Base-by-base conservation (phyloP, 1,140 invertebrate genomes). In the Ips nitidus region DNA sequence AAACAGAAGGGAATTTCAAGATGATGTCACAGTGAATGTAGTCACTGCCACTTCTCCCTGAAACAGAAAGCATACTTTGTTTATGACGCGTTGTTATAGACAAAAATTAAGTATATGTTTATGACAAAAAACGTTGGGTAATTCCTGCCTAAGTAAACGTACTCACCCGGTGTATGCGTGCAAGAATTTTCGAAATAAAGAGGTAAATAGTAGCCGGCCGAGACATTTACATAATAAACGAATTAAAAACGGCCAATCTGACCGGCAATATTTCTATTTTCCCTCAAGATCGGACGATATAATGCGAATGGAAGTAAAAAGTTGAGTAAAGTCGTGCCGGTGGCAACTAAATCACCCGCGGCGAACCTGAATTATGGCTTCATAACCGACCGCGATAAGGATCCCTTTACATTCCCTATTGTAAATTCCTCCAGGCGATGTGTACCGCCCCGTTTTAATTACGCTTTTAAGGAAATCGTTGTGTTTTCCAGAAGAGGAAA, bases 321-420 rank as follows among this genome's bases (percentile, higher is more conserved):
- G 36, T 66, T 36, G 55, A 45, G 40, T 43, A 66, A 66, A 66
- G 43, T 66, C 56, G 64, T 66, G 64, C 55, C 41, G 41, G 43
- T 39, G 41, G 55, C 64, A 47, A 66, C 64, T 66, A 66, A 66
- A 66, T 59, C 64, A 66, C 55, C 43, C 8, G 38, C 45, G 37
- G 64, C 53, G 8, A 59, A 47, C 56, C 45, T 66, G 64, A 66
- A 59, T 66, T 66, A 66, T 66, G 42, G 55, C 64, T 57, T 66
- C 64, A 66, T 66, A 66, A 66, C 64, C 41, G 52, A 57, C 43
- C 55, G 41, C 8, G 64, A 66, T 66, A 66, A 66, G 42, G 39
- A 66, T 66, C 52, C 64, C 22, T 38, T 36, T 3, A 41, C n/a
- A 6, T 22, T 45, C 36, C 37, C 42, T 52, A 7, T 52, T 52